These are phyloP conservation scores for Odontamblyopus lacepedii DNA, from an alignment of 2,797 vertebrate genomes.

Conservation along the genomic window DNA sequence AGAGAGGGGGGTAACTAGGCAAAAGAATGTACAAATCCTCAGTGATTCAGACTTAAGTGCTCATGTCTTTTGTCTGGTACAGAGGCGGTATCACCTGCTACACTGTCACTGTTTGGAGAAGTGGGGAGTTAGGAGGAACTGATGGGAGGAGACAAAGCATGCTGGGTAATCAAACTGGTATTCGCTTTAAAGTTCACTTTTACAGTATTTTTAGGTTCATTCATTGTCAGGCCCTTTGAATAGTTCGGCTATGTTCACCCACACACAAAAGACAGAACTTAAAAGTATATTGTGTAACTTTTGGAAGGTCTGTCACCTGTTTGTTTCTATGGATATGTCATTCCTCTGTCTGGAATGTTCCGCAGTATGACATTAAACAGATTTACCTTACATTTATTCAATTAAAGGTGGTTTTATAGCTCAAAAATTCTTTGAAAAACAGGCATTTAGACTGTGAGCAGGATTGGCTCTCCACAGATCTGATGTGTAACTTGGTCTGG, in stretches of 20 bases:
- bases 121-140: not conserved
- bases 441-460: too few species aligned
- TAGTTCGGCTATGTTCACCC: not conserved
- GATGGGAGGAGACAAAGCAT: not conserved
- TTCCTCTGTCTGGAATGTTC: too few species aligned
- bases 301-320: too few species aligned
- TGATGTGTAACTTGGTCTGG: too few species aligned
- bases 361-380: too few species aligned
- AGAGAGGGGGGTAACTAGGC: not conserved
- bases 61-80: slow-evolving; percentile 34
- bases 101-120: slow-evolving; percentile 1
- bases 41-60: slow-evolving; percentile 39
- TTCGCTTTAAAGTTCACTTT: not conserved
- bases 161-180: slow-evolving; percentile 3
- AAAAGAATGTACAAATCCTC: slow-evolving; percentile 43
- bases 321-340: too few species aligned
- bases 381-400: too few species aligned
- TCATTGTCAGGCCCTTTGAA: not conserved
- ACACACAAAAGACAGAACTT: too few species aligned
- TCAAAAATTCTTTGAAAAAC: too few species aligned
- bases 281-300: too few species aligned
- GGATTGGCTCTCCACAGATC: too few species aligned
- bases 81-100: slow-evolving; percentile 11
- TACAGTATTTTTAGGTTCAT: not conserved
- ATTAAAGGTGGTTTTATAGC: too few species aligned